Evolutionary conservation across 2,113 vertebrate species (phyloP).

Genomic region (Mellivora capensis): DNA sequence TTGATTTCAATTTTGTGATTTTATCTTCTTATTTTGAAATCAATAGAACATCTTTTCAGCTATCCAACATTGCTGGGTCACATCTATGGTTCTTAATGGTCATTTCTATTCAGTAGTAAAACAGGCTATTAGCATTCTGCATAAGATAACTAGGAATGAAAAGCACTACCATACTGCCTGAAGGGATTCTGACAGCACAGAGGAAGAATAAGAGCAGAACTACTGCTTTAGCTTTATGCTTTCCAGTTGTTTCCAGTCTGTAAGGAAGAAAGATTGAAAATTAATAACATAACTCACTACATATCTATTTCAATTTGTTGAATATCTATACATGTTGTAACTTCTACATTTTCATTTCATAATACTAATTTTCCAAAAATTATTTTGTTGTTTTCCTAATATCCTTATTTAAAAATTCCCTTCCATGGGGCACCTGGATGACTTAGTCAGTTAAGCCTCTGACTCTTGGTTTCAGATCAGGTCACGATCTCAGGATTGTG

Average conservation of each 20-base stretch:
- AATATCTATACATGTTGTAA: background rate
- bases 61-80: background rate
- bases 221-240: background rate
- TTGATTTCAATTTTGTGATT: constrained; percentile 12
- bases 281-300: background rate
- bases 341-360: background rate
- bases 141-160: background rate
- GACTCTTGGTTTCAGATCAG: background rate
- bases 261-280: background rate
- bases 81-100: background rate
- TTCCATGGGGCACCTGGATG: background rate
- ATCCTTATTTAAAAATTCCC: background rate
- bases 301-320: background rate
- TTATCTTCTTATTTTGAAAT: background rate
- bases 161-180: background rate
- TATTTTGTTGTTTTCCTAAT: background rate
- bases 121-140: background rate
- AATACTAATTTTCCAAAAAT: background rate
- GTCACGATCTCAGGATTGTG: background rate
- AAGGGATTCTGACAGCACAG: background rate
- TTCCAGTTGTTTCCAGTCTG: background rate
- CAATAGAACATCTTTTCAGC: background rate
- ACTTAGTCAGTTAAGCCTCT: background rate
- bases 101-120: background rate
- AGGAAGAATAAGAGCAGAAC: background rate